phyloP scores from a whole-genome alignment of 1,140 invertebrate genomes.

The Cydia fagiglandana region DNA sequence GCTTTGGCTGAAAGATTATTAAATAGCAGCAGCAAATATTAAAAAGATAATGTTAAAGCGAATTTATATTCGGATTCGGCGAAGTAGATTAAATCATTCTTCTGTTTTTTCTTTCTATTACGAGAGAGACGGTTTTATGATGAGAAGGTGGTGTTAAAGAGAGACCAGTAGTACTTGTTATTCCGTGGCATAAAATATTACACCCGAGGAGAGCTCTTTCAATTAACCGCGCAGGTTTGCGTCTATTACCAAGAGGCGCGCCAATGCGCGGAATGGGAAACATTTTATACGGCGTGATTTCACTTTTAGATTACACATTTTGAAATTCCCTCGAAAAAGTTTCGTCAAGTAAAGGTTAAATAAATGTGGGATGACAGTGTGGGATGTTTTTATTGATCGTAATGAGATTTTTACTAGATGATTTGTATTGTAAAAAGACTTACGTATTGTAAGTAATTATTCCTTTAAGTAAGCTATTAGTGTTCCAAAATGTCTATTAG shows the following conservation, averaged over 20 bases:
- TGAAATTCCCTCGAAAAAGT: constrained; percentile 2
- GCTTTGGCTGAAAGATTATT: constrained; percentile 45
- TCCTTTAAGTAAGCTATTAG: too few species aligned
- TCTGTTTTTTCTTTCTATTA: constrained; percentile 49
- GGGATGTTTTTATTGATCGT: neutral
- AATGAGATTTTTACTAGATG: neutral
- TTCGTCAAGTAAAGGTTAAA: neutral
- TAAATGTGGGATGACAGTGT: neutral
- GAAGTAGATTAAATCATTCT: constrained; percentile 69
- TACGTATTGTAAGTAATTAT: too few species aligned
- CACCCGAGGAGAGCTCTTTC: constrained; percentile 75
- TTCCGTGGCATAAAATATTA: constrained; percentile 72
- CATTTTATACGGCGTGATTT: constrained; percentile 53
- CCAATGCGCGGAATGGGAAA: constrained; percentile 49
- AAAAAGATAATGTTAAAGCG: constrained; percentile 61
- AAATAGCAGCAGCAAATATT: constrained; percentile 53
- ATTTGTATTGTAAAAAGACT: neutral
- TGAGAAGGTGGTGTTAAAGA: constrained; percentile 52
- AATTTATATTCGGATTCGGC: constrained; percentile 65
- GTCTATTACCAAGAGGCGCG: constrained; percentile 57
- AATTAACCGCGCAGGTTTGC: constrained; percentile 75
- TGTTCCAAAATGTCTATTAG: too few species aligned
- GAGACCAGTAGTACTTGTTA: constrained; percentile 54
- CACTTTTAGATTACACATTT: constrained; percentile 33
- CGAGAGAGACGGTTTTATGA: constrained; percentile 51